Base-by-base conservation (phyloP, 2,888 invertebrate genomes). In the Nomada fabriciana region DNA sequence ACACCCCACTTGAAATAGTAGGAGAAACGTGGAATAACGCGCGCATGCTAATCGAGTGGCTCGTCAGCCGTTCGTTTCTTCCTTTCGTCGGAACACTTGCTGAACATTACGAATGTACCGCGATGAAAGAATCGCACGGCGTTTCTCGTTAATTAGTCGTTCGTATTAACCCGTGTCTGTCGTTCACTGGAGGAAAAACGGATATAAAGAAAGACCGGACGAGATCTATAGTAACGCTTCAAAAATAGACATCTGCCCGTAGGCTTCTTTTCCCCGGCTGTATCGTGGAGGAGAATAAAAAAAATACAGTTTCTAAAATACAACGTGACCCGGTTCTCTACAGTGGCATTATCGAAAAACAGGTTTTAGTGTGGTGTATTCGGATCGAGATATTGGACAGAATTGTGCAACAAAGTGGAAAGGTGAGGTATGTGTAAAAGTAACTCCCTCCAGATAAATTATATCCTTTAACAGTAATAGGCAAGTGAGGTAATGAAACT, bases 31-130 rank as follows among this genome's bases (percentile, higher is more conserved):
- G 60, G 36, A 36, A 61, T 50, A 47, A 60, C 29, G 71, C 36
- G 23, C 25, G 63, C 61, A 25, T 72, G 42, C 63, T 63, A 72
- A 72, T 63, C 61, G 71, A 72, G 53, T 25, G 53, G 23, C 63
- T 72, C 71, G 71, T 72, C 63, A 63, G 63, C n/a, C 63, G 61
- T 18, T 72, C 47, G 42, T 63, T 72, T 63, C 50, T 72, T 50
- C 50, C 36, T 71, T 71, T 52, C 52, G 57, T 25, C 23, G 57
- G 69, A 36, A 55, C 50, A 25, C 60, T 70, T 60, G 59, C 59
- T 20, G 59, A 60, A 52, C 47, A 23, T 23, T 53, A 50, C 47
- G 47, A 60, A 70, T 29, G 10, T 25, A 50, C 57, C 43, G 69
- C 42, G 57, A 11, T 69, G 43, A 69, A 69, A 69, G 53, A 53